Conservation (phyloP, 64 coral and sea anemone species). For the Porites australiensis region DNA sequence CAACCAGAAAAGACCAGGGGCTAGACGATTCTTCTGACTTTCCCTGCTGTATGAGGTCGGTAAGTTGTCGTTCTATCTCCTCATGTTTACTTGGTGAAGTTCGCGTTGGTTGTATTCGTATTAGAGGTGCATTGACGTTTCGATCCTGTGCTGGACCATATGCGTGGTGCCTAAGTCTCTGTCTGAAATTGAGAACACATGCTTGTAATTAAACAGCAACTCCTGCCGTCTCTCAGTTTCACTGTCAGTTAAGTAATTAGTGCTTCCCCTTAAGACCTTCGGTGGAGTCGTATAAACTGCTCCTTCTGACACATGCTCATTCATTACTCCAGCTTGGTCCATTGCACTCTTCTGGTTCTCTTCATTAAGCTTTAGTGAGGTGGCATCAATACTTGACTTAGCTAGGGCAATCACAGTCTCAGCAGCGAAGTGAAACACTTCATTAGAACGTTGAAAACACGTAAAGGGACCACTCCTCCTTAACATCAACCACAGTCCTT, state of each 20-base stretch:
- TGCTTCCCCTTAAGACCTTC: neutral
- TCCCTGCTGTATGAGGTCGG: constrained; percentile 1
- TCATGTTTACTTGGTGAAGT: constrained; percentile 30
- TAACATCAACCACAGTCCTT: constrained; percentile 40
- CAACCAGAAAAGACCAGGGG: constrained; percentile 16
- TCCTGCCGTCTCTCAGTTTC: neutral
- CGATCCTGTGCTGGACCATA: neutral
- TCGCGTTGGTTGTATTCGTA: neutral
- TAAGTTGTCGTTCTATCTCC: neutral
- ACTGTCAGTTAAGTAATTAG: neutral
- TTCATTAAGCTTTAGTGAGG: neutral
- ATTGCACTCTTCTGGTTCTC: neutral
- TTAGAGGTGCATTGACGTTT: neutral
- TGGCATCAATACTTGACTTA: constrained; percentile 7
- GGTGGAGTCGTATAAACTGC: neutral
- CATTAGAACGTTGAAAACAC: constrained; percentile 37
- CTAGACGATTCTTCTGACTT: constrained; percentile 10
- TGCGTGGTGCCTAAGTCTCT: neutral
- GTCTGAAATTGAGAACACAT: constrained; percentile 7
- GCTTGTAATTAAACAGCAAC: constrained; percentile 4
- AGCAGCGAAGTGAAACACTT: neutral
- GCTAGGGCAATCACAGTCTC: constrained; percentile 41
- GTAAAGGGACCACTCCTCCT: constrained; percentile 6
- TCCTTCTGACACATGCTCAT: too few species aligned
- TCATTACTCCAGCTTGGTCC: too few species aligned